A percentile compares a stretch with the other conserved stretches of the same genome.
phyloP scores from a whole-genome alignment of 2,113 vertebrate species.

The Pterocles gutturalis region DNA sequence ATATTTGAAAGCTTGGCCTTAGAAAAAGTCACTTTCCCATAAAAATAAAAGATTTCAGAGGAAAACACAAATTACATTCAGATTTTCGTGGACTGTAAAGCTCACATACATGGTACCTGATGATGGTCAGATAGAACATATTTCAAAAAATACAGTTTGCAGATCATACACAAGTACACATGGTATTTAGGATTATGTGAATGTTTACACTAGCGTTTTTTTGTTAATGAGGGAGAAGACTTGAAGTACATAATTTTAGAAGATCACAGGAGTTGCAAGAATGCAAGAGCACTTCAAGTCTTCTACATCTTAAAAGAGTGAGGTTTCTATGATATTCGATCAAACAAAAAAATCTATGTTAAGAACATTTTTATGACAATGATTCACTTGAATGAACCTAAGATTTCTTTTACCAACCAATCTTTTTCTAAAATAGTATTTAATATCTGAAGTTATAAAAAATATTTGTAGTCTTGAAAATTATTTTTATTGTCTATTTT shows the following conservation, averaged over 20 bases:
- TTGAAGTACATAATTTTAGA: slow-evolving; percentile 39
- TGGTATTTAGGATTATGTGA: not conserved
- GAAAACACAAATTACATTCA: not conserved
- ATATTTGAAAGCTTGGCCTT: not conserved
- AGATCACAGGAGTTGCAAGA: slow-evolving; percentile 32
- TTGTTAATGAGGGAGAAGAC: slow-evolving; percentile 12
- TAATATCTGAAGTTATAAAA: slow-evolving; percentile 82
- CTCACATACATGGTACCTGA: not conserved
- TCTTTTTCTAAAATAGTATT: slow-evolving; percentile 77
- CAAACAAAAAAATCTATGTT: slow-evolving; percentile 66
- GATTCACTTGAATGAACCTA: slow-evolving; percentile 57
- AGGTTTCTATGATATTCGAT: slow-evolving; percentile 56
- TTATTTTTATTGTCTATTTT: slow-evolving; percentile 76
- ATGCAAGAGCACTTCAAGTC: slow-evolving; percentile 53
- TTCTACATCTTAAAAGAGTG: slow-evolving; percentile 52
- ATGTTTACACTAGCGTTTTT: not conserved
- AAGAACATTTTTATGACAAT: slow-evolving; percentile 66
- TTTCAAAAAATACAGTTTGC: not conserved
- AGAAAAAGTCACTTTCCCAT: not conserved
- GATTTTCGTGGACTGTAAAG: not conserved
- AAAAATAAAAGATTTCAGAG: not conserved
- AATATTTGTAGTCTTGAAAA: slow-evolving; percentile 82
- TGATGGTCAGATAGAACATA: not conserved
- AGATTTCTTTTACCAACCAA: slow-evolving; percentile 69
- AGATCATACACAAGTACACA: not conserved